Percentiles rank a stretch among this genome's conserved stretches.
Conservation (phyloP, 2,888 invertebrate species). For the Megastigmus dorsalis region DNA sequence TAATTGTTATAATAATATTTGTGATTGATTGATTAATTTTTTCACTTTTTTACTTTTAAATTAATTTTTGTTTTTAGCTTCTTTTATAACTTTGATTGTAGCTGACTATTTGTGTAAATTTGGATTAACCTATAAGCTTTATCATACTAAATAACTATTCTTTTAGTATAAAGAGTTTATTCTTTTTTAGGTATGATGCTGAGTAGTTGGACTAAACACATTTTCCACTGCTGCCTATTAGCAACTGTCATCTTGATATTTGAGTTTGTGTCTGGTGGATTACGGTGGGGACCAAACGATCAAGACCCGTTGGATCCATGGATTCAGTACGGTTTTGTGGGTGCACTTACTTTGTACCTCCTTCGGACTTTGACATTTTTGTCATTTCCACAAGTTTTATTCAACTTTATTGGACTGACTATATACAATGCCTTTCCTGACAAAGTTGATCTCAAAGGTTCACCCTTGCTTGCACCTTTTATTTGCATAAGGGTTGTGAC, state of each 20-base stretch:
- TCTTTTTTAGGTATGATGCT: slow-evolving; percentile 72
- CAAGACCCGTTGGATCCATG: slow-evolving; percentile 84
- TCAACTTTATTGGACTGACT: slow-evolving; percentile 90
- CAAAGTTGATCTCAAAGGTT: slow-evolving; percentile 90
- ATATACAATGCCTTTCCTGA: slow-evolving; percentile 97
- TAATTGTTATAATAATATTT: too few species aligned
- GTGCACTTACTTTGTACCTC: slow-evolving; percentile 84
- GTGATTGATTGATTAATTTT: too few species aligned
- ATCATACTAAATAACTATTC: too few species aligned
- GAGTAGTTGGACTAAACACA: slow-evolving; percentile 85
- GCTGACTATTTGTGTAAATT: too few species aligned
- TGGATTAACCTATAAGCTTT: too few species aligned
- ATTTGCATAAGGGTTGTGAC: slow-evolving; percentile 96
- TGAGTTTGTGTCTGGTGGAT: slow-evolving; percentile 75
- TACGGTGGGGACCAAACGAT: slow-evolving; percentile 69
- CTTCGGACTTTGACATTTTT: slow-evolving; percentile 88
- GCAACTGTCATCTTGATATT: slow-evolving; percentile 84
- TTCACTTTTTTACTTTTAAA: too few species aligned
- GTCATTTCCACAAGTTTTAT: slow-evolving; percentile 91
- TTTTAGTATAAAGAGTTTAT: too few species aligned
- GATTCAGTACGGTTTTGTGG: slow-evolving; percentile 86
- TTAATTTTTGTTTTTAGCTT: too few species aligned
- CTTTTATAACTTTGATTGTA: too few species aligned
- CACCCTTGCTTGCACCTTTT: slow-evolving; percentile 93
- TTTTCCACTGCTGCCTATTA: slow-evolving; percentile 86